These are phyloP conservation scores for Chauna torquata DNA, from an alignment of 2,113 vertebrate species.

Conservation along the genomic window DNA sequence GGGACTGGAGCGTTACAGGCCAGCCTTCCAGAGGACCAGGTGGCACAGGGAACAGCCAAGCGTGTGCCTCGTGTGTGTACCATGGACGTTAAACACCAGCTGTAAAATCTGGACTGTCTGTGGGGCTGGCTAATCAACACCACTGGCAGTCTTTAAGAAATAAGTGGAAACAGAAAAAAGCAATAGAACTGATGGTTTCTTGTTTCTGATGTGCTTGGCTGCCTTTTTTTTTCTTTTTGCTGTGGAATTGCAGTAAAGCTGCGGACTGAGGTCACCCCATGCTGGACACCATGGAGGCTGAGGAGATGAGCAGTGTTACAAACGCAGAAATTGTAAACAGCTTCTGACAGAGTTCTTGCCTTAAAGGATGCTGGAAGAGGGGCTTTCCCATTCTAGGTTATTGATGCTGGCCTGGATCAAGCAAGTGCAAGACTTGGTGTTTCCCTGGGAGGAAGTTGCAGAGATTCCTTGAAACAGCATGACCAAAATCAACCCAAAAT, in stretches of 20 bases:
- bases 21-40: neutral
- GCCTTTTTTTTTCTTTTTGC: neutral
- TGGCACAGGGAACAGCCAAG: neutral
- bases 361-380: neutral
- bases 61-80: neutral
- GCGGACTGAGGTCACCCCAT: neutral
- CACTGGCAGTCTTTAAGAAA: neutral
- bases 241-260: neutral
- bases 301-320: neutral
- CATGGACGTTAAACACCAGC: neutral
- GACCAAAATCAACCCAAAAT: neutral
- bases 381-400: neutral
- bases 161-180: neutral
- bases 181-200: neutral
- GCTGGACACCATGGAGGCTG: neutral
- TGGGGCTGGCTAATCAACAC: neutral
- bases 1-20: rapidly evolving
- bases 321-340: neutral
- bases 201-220: neutral
- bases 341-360: neutral
- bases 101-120: neutral
- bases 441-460: neutral
- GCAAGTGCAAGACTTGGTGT: rapidly evolving
- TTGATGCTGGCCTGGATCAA: neutral
- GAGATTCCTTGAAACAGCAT: neutral